Evolutionary conservation across 2,888 invertebrate species (phyloP).

Genomic region (Phyto melanocephala): DNA sequence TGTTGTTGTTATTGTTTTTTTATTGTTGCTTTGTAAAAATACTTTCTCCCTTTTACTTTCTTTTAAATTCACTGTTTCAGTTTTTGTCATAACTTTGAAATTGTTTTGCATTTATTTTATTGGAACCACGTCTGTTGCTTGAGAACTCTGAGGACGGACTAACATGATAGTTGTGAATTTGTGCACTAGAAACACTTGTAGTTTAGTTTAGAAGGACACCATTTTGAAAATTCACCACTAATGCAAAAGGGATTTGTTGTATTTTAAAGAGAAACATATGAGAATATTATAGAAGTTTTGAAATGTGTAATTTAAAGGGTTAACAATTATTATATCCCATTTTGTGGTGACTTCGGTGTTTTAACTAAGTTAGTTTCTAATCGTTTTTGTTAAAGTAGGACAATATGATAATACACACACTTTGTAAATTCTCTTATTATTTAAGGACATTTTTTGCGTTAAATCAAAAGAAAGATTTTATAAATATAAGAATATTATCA

Average conservation of each 20-base stretch:
- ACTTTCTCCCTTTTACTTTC: slow-evolving; percentile 47
- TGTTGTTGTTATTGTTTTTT: slow-evolving; percentile 17
- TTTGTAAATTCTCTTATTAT: no score
- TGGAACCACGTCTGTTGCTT: slow-evolving; percentile 70
- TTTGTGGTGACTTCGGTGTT: no score
- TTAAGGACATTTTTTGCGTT: no score
- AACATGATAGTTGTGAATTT: slow-evolving; percentile 40
- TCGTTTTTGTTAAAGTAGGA: no score
- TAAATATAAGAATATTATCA: no score
- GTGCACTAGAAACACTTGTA: slow-evolving; percentile 37
- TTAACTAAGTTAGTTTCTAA: no score
- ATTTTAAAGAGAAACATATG: neutral
- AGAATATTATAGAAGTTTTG: neutral
- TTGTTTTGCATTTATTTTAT: slow-evolving; percentile 36
- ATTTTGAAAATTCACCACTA: slow-evolving; percentile 33
- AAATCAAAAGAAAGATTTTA: no score
- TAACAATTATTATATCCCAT: neutral
- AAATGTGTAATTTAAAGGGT: neutral
- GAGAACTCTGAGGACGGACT: slow-evolving; percentile 77
- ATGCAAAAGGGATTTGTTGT: neutral
- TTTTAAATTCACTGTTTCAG: slow-evolving; percentile 37
- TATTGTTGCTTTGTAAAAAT: slow-evolving; percentile 24
- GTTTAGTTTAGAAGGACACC: slow-evolving; percentile 29
- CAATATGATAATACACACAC: no score
- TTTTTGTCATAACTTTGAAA: slow-evolving; percentile 20